Evolutionary conservation across 1,140 invertebrate species (phyloP), one percentile per base, ranked within the genome.

Genomic region (Zelostemma sp.): DNA sequence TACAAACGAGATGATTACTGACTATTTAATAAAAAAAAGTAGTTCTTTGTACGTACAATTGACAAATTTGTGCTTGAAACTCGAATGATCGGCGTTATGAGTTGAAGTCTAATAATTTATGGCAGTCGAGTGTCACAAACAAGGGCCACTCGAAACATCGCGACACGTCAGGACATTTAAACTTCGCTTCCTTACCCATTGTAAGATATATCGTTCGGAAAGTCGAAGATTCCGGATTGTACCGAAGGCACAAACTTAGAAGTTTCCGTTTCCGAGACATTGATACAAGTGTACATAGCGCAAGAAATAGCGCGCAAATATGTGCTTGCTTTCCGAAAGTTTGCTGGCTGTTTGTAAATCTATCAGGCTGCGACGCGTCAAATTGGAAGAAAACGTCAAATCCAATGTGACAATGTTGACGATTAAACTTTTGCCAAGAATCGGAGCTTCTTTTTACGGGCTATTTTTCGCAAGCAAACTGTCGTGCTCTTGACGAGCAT

Each of bases 201-300:
- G 35, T 40, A 4, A 11, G 11, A 40, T 2, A 12, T 40, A 40
- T 40, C 14, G 14, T 15, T 40, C 11, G 9, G 35, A 12, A 40
- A 40, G 11, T 40, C 43, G 15, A 45, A 16, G 43, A 17, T 17
- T 14, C 43, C 19, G 28, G 31, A 64, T 31, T 6, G 11, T 11
- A 31, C 11, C 14, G 14, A 12, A 40, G 11, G 35, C 35, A 15
- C 35, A 40, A 40, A 40, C 35, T 2, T 40, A 15, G 5, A 15
- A 57, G 38, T 58, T 57, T 53, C 25, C 35, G 47, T 6, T 57
- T 57, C 54, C 48, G 28, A 28, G 8, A 53, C 28, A 53, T 53
- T 58, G 55, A 48, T 48, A 53, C 46, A 17, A 51, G 50, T 6
- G 14, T 14, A n/a, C 35, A 21, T 8, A 12, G 0, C 14, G 11